phyloP scores from a whole-genome alignment of 1,140 invertebrate species.

The Drosophila bifasciata region DNA sequence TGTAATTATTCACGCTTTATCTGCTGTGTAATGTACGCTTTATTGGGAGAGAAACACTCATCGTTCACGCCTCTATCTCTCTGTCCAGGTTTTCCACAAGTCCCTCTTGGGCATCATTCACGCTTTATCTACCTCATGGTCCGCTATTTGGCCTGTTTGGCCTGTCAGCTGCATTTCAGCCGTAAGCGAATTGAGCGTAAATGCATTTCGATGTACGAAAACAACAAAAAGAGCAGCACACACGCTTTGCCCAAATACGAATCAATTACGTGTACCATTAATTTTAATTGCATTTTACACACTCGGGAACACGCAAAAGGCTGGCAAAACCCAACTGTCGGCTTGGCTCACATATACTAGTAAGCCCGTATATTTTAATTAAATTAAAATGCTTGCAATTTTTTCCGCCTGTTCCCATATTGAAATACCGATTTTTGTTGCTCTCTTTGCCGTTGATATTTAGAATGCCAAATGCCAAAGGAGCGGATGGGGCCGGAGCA shows the following conservation, averaged over 20 bases:
- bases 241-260: slow-evolving; percentile 6
- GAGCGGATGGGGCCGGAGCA: slow-evolving; percentile 17
- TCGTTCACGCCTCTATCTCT: no score
- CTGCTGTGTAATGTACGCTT: no score
- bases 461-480: slow-evolving; percentile 26
- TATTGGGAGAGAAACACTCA: no score
- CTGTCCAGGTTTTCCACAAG: no score
- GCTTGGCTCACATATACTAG: slow-evolving; percentile 13
- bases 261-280: slow-evolving; percentile 71
- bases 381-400: slow-evolving; percentile 67
- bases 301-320: slow-evolving; percentile 1
- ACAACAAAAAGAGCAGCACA: slow-evolving; percentile 24
- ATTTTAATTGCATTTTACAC: slow-evolving; percentile 64
- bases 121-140: no score
- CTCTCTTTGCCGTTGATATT: slow-evolving; percentile 43
- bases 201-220: not conserved
- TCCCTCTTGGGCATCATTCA: no score
- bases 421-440: slow-evolving; percentile 18
- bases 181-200: slow-evolving; percentile 2
- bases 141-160: no score
- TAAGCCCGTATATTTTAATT: slow-evolving; percentile 57
- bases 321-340: slow-evolving; percentile 12
- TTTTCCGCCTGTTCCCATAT: slow-evolving; percentile 23
- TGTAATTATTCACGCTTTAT: not conserved
- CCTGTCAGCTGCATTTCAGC: no score